Evolutionary conservation across 2,797 vertebrate species (phyloP).

Genomic region (Cynopterus sphinx): DNA sequence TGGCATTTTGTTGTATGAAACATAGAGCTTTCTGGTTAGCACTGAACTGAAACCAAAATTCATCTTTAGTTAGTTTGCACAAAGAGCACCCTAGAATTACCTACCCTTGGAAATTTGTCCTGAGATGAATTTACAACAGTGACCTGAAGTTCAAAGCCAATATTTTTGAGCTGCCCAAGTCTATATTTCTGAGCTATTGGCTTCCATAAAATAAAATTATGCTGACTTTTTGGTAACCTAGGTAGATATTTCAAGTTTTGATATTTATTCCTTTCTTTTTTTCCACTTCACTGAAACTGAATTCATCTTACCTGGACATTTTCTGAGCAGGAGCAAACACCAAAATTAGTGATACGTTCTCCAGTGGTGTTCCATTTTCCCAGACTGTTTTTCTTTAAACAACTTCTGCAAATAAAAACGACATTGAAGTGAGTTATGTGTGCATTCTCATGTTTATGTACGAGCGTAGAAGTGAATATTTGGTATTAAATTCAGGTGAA

Average conservation of each 20-base stretch:
- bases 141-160: constrained; percentile 36
- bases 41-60: constrained; percentile 39
- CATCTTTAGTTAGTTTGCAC: constrained; percentile 39
- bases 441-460: neutral
- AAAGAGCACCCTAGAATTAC: neutral
- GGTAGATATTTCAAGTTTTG: neutral
- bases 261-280: neutral
- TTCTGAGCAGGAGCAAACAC: constrained; percentile 87
- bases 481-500: neutral
- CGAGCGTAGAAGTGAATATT: neutral
- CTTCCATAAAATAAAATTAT: constrained; percentile 58
- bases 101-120: constrained; percentile 41
- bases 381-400: constrained; percentile 80
- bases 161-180: neutral
- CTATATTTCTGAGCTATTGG: neutral
- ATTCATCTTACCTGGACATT: constrained; percentile 84
- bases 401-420: constrained; percentile 83
- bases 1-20: constrained; percentile 25
- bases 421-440: neutral
- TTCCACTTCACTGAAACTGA: neutral
- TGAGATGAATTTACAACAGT: constrained; percentile 29
- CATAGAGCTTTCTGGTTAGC: constrained; percentile 11
- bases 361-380: constrained; percentile 84
- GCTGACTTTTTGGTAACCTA: constrained; percentile 18
- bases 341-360: constrained; percentile 81